phyloP scores from a whole-genome alignment of 2,113 vertebrate genomes.

The Coreoperca whiteheadi region DNA sequence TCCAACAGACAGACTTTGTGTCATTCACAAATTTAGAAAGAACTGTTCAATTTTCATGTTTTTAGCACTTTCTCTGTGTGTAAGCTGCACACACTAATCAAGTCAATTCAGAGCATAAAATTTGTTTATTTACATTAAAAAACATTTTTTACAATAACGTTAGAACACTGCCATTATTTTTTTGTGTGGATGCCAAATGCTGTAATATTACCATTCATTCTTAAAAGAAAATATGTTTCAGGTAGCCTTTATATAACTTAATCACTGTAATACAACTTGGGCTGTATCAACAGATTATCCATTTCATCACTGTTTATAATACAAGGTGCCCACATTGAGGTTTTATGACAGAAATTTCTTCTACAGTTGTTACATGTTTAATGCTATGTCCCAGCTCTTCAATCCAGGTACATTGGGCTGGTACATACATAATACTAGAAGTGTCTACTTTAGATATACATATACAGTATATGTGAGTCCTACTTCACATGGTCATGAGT shows the following conservation, averaged over 20 bases:
- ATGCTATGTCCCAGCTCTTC: neutral
- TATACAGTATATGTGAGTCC: neutral
- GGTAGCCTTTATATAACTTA: neutral
- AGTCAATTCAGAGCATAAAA: conserved; percentile 47
- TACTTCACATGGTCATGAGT: conserved; percentile 8
- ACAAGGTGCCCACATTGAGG: neutral
- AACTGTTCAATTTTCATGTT: neutral
- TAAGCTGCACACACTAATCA: neutral
- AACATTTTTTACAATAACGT: conserved; percentile 59
- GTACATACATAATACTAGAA: conserved; percentile 1
- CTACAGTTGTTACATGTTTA: neutral
- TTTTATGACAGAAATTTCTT: neutral
- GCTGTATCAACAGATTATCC: neutral
- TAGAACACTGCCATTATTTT: neutral
- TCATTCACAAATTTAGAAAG: neutral
- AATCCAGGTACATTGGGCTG: neutral
- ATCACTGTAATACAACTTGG: neutral
- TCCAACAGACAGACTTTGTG: neutral
- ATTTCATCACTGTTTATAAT: neutral
- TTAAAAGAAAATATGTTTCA: neutral
- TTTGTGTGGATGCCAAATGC: neutral
- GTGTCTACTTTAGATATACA: neutral
- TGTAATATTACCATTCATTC: conserved; percentile 10
- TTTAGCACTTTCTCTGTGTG: neutral
- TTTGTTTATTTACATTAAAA: conserved; percentile 77